Conservation (phyloP, 2,888 invertebrate genomes). For the Mantis religiosa region DNA sequence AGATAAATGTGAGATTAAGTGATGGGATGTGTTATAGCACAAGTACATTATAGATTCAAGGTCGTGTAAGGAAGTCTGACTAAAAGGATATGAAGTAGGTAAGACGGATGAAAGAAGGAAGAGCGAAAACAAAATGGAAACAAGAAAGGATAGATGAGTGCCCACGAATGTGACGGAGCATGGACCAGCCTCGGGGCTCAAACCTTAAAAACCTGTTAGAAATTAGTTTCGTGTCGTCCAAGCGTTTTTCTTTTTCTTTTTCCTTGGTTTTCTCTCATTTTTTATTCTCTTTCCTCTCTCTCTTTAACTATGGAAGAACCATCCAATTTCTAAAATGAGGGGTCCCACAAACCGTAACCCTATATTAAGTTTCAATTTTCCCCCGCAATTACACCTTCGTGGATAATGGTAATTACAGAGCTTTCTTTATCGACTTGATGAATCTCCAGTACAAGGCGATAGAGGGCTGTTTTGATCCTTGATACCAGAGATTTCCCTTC, state of each 20-base stretch:
- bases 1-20: background rate
- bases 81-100: background rate
- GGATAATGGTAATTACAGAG: slow-evolving; percentile 28
- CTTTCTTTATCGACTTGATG: slow-evolving; percentile 26
- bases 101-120: background rate
- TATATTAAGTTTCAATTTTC: slow-evolving; percentile 32
- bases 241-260: background rate
- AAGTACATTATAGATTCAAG: background rate
- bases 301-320: slow-evolving; percentile 18
- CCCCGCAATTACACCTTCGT: slow-evolving; percentile 30
- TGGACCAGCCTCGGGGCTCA: background rate
- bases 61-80: background rate
- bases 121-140: background rate
- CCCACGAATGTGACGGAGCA: background rate
- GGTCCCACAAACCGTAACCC: slow-evolving; percentile 24
- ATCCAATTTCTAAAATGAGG: slow-evolving; percentile 26
- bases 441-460: slow-evolving; percentile 18
- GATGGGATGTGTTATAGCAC: background rate
- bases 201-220: slow-evolving; percentile 25
- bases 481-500: background rate
- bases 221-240: slow-evolving; percentile 21
- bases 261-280: background rate
- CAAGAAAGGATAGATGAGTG: background rate
- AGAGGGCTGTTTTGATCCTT: background rate
- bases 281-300: slow-evolving; percentile 3